Percentiles rank a stretch among this genome's conserved stretches.
phyloP scores from a whole-genome alignment of 2,888 invertebrate species.

The Torymus texanus region DNA sequence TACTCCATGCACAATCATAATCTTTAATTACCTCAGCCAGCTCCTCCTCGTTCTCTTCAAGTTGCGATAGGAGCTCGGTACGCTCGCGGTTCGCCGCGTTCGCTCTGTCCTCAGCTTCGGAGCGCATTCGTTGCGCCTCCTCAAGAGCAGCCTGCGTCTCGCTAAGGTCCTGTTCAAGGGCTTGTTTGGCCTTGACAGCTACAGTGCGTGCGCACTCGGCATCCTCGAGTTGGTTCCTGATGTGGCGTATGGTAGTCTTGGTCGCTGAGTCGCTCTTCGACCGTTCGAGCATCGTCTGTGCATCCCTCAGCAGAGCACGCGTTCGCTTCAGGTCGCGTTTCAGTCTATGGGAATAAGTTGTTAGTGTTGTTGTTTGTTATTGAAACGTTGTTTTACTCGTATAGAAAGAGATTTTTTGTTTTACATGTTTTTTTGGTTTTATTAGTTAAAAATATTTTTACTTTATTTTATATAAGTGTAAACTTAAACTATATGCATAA shows the following conservation, averaged over 20 bases:
- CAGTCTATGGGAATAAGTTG: slow-evolving; percentile 76
- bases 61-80: slow-evolving; percentile 86
- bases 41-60: slow-evolving; percentile 96
- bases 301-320: slow-evolving; percentile 91
- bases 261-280: slow-evolving; percentile 91
- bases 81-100: slow-evolving; percentile 85
- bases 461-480: too few relatives aligned
- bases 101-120: slow-evolving; percentile 88
- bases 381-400: too few relatives aligned
- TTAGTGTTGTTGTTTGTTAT: too few relatives aligned
- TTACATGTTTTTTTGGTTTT: too few relatives aligned
- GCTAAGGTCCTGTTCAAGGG: slow-evolving; percentile 89
- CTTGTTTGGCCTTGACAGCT: slow-evolving; percentile 90
- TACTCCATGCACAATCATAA: neutral
- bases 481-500: too few relatives aligned
- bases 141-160: slow-evolving; percentile 90
- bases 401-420: too few relatives aligned
- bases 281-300: slow-evolving; percentile 93
- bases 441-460: too few relatives aligned
- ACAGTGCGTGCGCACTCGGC: slow-evolving; percentile 89
- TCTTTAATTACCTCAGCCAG: slow-evolving; percentile 81
- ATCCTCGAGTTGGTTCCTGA: slow-evolving; percentile 87
- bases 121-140: slow-evolving; percentile 83
- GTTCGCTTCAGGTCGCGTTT: slow-evolving; percentile 92
- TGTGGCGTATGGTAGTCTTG: slow-evolving; percentile 78